Evolutionary conservation across 2,113 vertebrate species (phyloP).

Genomic region (Channa argus): DNA sequence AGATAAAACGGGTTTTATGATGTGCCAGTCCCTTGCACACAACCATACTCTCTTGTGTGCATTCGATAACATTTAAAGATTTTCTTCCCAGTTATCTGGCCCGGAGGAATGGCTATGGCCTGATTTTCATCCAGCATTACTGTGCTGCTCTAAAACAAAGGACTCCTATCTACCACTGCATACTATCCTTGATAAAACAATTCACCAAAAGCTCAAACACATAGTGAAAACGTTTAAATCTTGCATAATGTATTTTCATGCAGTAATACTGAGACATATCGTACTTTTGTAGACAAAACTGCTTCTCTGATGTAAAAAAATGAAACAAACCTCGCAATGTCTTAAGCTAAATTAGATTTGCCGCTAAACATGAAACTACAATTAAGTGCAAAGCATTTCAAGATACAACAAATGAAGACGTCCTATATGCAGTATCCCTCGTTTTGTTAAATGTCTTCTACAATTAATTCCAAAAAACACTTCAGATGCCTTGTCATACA

Average conservation of each 20-base stretch:
- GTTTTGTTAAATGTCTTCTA: no score
- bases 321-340: not conserved
- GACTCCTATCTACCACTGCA: not conserved
- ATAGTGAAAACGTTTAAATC: not conserved
- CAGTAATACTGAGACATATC: not conserved
- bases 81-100: slow-evolving; percentile 19
- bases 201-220: not conserved
- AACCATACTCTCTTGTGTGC: slow-evolving; percentile 15
- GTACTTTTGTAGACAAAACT: not conserved
- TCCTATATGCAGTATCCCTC: no score
- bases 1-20: slow-evolving; percentile 30
- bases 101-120: slow-evolving; percentile 7
- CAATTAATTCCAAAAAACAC: no score
- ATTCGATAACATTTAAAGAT: slow-evolving; percentile 34
- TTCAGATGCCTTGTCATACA: no score
- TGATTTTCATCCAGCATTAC: slow-evolving; percentile 27
- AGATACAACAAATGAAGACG: no score
- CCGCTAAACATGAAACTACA: not conserved
- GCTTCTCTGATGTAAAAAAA: not conserved
- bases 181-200: not conserved
- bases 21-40: slow-evolving; percentile 21
- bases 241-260: not conserved
- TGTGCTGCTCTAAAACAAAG: slow-evolving; percentile 32
- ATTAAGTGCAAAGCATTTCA: no score
- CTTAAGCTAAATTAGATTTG: not conserved